phyloP scores from a whole-genome alignment of 2,888 invertebrate genomes.

The Lampropteryx suffumata region DNA sequence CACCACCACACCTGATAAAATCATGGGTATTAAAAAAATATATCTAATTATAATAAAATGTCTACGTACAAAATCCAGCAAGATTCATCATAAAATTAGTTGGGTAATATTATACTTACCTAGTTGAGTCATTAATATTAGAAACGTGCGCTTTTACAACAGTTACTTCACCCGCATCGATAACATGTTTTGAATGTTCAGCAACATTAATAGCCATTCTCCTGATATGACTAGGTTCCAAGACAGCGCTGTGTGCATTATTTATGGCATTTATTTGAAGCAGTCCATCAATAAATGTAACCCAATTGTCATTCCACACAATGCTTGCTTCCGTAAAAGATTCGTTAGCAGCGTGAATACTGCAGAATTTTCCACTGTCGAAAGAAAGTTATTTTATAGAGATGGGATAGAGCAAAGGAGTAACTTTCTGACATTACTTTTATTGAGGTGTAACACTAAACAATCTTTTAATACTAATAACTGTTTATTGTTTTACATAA shows the following conservation, averaged over 20 bases:
- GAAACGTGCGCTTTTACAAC: conserved; percentile 32
- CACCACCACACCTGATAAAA: conserved; percentile 47
- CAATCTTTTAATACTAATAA: no score
- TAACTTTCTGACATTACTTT: no score
- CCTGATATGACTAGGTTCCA: conserved; percentile 79
- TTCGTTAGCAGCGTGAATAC: conserved; percentile 36
- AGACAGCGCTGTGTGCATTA: conserved; percentile 80
- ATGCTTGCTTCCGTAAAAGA: conserved; percentile 51
- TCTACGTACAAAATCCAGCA: no score
- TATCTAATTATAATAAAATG: no score
- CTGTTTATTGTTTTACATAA: no score
- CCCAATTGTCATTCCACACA: conserved; percentile 86
- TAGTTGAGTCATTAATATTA: conserved; percentile 28
- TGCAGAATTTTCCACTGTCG: conserved; percentile 48
- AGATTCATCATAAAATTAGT: not conserved
- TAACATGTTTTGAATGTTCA: conserved; percentile 24
- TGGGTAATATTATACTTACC: conserved; percentile 35
- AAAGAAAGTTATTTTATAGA: no score
- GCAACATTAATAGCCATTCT: conserved; percentile 37
- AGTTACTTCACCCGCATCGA: conserved; percentile 4
- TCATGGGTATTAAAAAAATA: no score
- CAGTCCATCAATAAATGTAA: conserved; percentile 92
- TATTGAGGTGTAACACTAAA: no score
- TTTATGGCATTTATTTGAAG: conserved; percentile 87
- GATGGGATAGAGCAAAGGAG: no score